Evolutionary conservation across 2,113 vertebrate species (phyloP), one percentile per base, ranked within the genome.

Genomic region (Pungitius pungitius): DNA sequence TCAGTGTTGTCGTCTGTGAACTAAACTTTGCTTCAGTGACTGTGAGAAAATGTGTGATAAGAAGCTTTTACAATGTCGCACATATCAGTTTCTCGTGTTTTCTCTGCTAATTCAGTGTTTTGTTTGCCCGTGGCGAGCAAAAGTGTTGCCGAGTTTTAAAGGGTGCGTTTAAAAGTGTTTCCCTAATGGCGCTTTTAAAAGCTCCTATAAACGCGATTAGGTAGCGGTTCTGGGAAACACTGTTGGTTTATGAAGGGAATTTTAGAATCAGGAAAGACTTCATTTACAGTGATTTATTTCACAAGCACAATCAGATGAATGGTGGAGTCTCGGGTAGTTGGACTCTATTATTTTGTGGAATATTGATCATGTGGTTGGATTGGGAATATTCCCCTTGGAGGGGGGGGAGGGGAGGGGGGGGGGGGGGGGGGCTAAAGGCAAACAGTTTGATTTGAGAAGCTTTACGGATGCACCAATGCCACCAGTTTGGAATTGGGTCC

Each of bases 11-110:
- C 5, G 9, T 20, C 17, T 65, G 61, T 11, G 45, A 56, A 57
- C 18, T 62, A 12, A 47, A 54, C 52, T 54, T 20, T 15, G 30
- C 57, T 51, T 69, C 27, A 51, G 61, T 26, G 47, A 26, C 12
- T 52, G 39, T 69, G 73, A 69, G 75, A 64, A 56, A 7, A 35
- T 82, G 24, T 65, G 45, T 37, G 73, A 77, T 84, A 74, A 65
- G 73, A 49, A 12, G 59, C 65, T 20, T 22, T 75, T 67, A 17
- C 42, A 71, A 26, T 40, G 66, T 49, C 26, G 8, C n/a, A 63
- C 52, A 58, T 8, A 58, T 67, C 60, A 58, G 24, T 42, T 61
- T 3, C 33, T 30, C 1, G 8, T 27, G 30, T 58, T 61, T 13
- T 52, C n/a, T 26, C 45, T 74, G 24, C 18, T 40, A 15, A 57